Evolutionary conservation across 2,113 vertebrate species (phyloP), one percentile per base, ranked within the genome.

Genomic region (Arothron firmamentum): DNA sequence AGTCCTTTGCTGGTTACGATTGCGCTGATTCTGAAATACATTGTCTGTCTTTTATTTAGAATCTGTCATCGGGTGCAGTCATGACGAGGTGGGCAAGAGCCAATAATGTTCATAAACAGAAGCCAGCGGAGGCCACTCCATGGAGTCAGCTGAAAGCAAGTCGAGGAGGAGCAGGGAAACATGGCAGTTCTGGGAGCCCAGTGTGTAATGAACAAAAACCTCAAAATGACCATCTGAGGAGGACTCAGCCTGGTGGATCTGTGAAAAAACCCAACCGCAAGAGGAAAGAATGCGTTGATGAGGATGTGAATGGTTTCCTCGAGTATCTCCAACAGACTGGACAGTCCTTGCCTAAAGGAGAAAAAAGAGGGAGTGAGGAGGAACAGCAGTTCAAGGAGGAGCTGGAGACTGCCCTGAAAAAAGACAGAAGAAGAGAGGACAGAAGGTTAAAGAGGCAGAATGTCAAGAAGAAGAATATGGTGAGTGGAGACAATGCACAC

Each of bases 81-180:
- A 97, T 97, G 96, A 97, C 96, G 1, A 80, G 96, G 19, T 96
- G 95, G 94, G 94, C 95, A 2, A 89, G 95, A 62, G 91, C 90
- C 1, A 90, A 72, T 17, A 90, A 89, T 21, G 43, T 90, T 4
- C 75, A 89, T 25, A 91, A 81, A 76, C 87, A 84, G 57, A 91
- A 89, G 71, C 83, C 87, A 1, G 84, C 92, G 16, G 76, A 88
- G 1, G 93, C 94, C 0, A 94, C 96, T 0, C 92, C 95, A 7
- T 99, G 96, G 96, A 92, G 87, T 46, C 84, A 91, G 49, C 80
- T 96, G 52, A 89, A 65, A 62, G 72, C 62, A 23, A 65, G 56
- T 1, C 45, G 13, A 1, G 42, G 13, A 1, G 7, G 67, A 19
- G 15, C 42, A 46, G 20, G 0, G 14, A 49, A 28, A 53, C 13